phyloP scores from a whole-genome alignment of 2,888 invertebrate species.

The Ophion ellenae region DNA sequence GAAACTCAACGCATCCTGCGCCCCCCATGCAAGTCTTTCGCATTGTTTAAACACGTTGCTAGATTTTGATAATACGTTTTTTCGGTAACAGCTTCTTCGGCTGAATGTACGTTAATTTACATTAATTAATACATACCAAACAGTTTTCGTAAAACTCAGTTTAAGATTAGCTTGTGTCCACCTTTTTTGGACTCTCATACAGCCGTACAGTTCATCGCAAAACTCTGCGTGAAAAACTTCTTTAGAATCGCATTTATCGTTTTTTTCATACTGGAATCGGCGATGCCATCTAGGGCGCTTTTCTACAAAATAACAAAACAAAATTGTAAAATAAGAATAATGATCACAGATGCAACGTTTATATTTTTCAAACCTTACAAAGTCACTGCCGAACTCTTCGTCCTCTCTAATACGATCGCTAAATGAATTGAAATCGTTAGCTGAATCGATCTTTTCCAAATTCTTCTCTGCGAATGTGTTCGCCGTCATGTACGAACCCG shows the following conservation, averaged over 20 bases:
- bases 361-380: conserved; percentile 11
- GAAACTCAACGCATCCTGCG: conserved; percentile 11
- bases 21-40: too few species aligned
- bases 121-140: conserved; percentile 12
- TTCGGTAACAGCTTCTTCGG: conserved; percentile 3
- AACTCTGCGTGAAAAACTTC: conserved; percentile 1
- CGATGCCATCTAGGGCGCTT: not conserved
- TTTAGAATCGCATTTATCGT: conserved; percentile 10
- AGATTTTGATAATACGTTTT: conserved; percentile 18
- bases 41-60: too few species aligned
- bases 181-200: not conserved
- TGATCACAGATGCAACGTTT: not conserved
- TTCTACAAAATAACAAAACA: conserved; percentile 7
- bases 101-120: not conserved
- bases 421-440: conserved; percentile 24
- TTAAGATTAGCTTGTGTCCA: not conserved
- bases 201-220: conserved; percentile 9
- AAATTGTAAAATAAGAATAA: not conserved
- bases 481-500: conserved; percentile 13
- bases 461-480: conserved; percentile 34
- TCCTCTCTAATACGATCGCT: conserved; percentile 26
- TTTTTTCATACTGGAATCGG: not conserved
- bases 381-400: conserved; percentile 32
- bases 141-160: conserved; percentile 14
- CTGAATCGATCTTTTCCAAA: not conserved